A percentile compares a stretch with the other conserved stretches of the same genome.
These are phyloP conservation scores for Heterodera filipjevi DNA, from an alignment of 2,888 invertebrate genomes.

Conservation along the genomic window DNA sequence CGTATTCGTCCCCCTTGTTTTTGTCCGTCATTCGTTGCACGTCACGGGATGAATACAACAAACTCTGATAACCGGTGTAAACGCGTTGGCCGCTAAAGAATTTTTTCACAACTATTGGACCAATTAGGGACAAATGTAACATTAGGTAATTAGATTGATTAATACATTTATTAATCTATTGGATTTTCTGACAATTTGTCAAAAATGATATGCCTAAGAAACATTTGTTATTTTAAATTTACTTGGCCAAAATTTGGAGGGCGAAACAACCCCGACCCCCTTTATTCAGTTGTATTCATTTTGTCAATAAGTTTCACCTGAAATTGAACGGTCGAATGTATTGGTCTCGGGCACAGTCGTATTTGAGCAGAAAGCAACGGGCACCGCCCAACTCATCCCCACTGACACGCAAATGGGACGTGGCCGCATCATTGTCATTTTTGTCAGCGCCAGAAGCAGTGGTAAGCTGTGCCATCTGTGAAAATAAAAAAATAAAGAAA, in stretches of 20 bases:
- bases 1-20: neutral
- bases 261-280: too few relatives aligned
- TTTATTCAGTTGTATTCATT: too few relatives aligned
- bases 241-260: too few relatives aligned
- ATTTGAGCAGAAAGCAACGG: conserved; percentile 18
- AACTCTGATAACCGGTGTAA: neutral
- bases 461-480: neutral
- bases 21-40: conserved; percentile 8
- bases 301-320: too few relatives aligned
- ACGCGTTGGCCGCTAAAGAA: neutral
- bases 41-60: conserved; percentile 7
- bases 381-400: neutral
- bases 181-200: too few relatives aligned
- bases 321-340: conserved; percentile 3
- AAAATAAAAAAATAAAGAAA: too few relatives aligned
- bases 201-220: too few relatives aligned
- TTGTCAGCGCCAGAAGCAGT: neutral
- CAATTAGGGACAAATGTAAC: too few relatives aligned
- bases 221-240: too few relatives aligned
- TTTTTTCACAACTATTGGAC: neutral
- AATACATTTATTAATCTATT: too few relatives aligned
- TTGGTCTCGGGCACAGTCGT: conserved; percentile 16
- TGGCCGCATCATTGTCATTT: neutral
- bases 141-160: too few relatives aligned
- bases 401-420: neutral